Evolutionary conservation across 2,797 vertebrate genomes (phyloP).

Genomic region (Enteromius fasciolatus): DNA sequence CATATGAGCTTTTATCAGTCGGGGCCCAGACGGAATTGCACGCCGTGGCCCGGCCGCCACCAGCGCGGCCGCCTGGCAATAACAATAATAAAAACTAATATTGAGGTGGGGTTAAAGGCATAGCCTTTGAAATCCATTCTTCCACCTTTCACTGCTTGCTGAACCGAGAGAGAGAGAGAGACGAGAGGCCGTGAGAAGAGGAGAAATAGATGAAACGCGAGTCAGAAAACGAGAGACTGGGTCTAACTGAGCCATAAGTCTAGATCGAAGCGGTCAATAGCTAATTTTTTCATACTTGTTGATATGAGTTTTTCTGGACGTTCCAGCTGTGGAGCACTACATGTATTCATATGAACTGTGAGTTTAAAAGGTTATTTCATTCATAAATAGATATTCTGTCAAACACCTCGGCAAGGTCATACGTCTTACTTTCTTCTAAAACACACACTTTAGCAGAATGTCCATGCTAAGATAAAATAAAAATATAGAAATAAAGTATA

Average conservation of each 20-base stretch:
- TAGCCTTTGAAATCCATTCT: slow-evolving; percentile 57
- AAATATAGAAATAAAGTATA: too few species aligned
- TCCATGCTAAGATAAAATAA: not conserved
- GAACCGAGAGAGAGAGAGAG: slow-evolving; percentile 32
- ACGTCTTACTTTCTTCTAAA: not conserved
- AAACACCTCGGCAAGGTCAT: not conserved
- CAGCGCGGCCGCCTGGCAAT: slow-evolving; percentile 49
- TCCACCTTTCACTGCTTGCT: slow-evolving; percentile 47
- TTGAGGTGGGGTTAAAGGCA: slow-evolving; percentile 61
- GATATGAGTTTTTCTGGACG: not conserved
- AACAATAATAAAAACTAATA: slow-evolving; percentile 67
- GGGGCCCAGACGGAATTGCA: slow-evolving; percentile 75
- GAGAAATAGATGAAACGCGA: slow-evolving; percentile 27
- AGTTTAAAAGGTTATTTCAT: slow-evolving; percentile 11
- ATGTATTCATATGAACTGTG: not conserved
- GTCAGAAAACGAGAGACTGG: slow-evolving; percentile 7
- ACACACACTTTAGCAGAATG: not conserved
- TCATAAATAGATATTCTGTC: not conserved
- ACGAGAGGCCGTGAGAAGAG: slow-evolving; percentile 8
- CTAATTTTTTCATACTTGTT: slow-evolving; percentile 8
- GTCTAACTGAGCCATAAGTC: not conserved
- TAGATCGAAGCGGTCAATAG: slow-evolving; percentile 14
- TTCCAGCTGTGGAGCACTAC: not conserved
- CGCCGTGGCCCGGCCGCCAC: slow-evolving; percentile 36
- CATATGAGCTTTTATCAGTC: slow-evolving; percentile 82